phyloP scores from a whole-genome alignment of 1,140 invertebrate genomes.

The Physella acuta region DNA sequence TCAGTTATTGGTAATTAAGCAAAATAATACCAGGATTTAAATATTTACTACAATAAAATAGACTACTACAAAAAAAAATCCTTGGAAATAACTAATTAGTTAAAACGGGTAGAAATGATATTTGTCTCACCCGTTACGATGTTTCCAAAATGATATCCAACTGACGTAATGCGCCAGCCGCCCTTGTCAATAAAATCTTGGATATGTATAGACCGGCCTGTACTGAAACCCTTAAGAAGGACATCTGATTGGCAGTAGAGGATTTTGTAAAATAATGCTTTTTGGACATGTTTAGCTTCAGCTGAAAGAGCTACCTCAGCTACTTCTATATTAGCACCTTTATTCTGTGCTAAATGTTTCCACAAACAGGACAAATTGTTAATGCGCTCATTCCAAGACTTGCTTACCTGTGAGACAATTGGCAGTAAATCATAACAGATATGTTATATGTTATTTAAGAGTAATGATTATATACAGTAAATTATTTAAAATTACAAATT shows the following conservation, averaged over 20 bases:
- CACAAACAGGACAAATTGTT: slow-evolving; percentile 1
- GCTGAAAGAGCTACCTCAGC: neutral
- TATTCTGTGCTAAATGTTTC: neutral
- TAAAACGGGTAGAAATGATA: too few species aligned
- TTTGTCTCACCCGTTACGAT: slow-evolving; percentile 12
- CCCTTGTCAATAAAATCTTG: slow-evolving; percentile 19
- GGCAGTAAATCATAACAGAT: neutral
- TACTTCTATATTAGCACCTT: slow-evolving; percentile 3
- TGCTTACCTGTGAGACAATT: slow-evolving; percentile 4
- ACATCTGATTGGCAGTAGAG: neutral
- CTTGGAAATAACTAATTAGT: too few species aligned
- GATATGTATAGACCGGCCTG: neutral
- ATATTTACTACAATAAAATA: too few species aligned
- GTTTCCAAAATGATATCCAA: slow-evolving; percentile 1
- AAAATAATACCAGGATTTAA: too few species aligned
- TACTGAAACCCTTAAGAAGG: slow-evolving; percentile 1
- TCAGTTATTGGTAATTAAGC: too few species aligned
- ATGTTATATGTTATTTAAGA: neutral
- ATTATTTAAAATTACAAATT: neutral
- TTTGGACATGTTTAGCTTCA: neutral
- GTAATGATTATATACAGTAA: neutral
- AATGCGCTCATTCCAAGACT: slow-evolving; percentile 9
- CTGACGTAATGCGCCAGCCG: slow-evolving; percentile 6
- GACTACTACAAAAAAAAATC: too few species aligned
- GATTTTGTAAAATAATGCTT: slow-evolving; percentile 2